Evolutionary conservation across 2,797 vertebrate genomes (phyloP), one percentile per base, ranked within the genome.

Genomic region (Pangasius larnaudii): DNA sequence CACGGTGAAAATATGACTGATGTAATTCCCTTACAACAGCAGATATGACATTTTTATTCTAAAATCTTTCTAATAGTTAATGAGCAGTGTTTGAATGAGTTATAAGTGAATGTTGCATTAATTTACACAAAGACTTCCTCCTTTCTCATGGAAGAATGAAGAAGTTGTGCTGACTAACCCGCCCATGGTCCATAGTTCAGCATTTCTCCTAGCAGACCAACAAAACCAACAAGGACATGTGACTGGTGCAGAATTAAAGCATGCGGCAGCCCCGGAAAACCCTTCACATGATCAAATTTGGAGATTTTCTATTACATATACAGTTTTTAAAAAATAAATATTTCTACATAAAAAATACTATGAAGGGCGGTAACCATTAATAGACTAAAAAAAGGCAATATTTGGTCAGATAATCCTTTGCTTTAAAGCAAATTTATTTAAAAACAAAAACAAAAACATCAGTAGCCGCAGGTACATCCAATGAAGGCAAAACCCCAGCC

Each of bases 141-240:
- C 79, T 83, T 83, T 22, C 42, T 33, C 18, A 67, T 51, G 81
- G 24, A 51, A 51, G 4, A 83, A 84, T 19, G 24, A 49, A 84
- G 81, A 49, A 84, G 61, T 51, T 49, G 59, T 49, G 16, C 22
- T 0, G 56, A 42, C 79, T 4, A 56, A 10, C 13, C 4, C 19
- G 5, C 14, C 27, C n/a, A 58, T 58, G 11, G 56, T 18, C 3
- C 39, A 63, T n/a, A 33, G 39, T 51, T 67, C 39, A 83, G 42
- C 81, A 83, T 61, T 83, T 84, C 80, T 82, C 8, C 42, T 51
- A 22, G 61, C 42, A 84, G 42, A 33, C 61, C 18, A 84, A 67
- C 27, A 49, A 65, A 83, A 67, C 39, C 81, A 46, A 51, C 58
- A 16, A 82, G 33, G 2, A 67, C 81, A 84, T 84, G 61, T 84